phyloP scores from a whole-genome alignment of 1,140 invertebrate species.

The Ptiloglossa arizonensis region DNA sequence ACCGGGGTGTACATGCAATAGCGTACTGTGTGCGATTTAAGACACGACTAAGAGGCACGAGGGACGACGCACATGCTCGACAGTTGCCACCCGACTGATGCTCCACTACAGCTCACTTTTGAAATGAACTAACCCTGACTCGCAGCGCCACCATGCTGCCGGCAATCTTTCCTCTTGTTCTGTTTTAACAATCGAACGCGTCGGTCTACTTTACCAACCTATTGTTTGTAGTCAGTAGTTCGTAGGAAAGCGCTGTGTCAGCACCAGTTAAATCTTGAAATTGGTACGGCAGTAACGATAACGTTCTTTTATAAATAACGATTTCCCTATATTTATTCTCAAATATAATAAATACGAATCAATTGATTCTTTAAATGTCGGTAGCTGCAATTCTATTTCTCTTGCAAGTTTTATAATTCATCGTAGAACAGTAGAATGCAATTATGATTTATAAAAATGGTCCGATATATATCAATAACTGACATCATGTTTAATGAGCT shows the following conservation, averaged over 20 bases:
- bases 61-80: constrained; percentile 58
- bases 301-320: too few relatives aligned
- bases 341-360: too few relatives aligned
- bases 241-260: neutral
- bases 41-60: constrained; percentile 16
- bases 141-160: constrained; percentile 31
- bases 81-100: constrained; percentile 77
- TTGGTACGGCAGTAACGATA: too few relatives aligned
- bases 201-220: neutral
- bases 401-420: too few relatives aligned
- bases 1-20: constrained; percentile 46
- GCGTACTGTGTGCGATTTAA: constrained; percentile 32
- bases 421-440: too few relatives aligned
- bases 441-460: too few relatives aligned
- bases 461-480: too few relatives aligned
- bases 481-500: too few relatives aligned
- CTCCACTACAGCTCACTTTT: constrained; percentile 37
- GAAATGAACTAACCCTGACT: constrained; percentile 28
- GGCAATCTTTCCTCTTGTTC: neutral
- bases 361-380: too few relatives aligned
- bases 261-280: constrained; percentile 7
- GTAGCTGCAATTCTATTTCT: too few relatives aligned
- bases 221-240: neutral
- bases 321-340: too few relatives aligned
- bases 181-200: constrained; percentile 47